phyloP scores from a whole-genome alignment of 2,113 vertebrate genomes.

The Chunga burmeisteri region DNA sequence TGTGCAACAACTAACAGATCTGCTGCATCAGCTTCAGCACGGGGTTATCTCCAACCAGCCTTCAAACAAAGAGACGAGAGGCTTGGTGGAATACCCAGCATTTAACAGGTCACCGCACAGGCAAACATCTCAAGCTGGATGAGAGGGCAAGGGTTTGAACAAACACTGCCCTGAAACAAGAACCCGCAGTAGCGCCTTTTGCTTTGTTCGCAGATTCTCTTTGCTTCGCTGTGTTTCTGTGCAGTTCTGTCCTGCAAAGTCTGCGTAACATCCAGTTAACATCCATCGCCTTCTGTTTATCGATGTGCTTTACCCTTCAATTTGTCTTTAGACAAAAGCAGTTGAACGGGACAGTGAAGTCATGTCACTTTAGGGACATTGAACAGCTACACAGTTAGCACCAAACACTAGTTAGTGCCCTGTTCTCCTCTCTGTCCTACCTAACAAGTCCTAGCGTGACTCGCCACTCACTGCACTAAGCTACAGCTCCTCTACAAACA shows the following conservation, averaged over 20 bases:
- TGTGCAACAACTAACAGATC: not conserved
- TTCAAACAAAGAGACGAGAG: not conserved
- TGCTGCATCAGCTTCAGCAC: not conserved
- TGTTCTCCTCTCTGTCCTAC: not conserved
- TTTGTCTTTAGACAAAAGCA: not conserved
- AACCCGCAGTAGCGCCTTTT: fast-evolving
- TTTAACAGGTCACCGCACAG: not conserved
- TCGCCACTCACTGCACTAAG: not conserved
- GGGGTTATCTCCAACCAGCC: not conserved
- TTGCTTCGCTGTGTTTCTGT: not conserved
- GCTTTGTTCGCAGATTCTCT: not conserved
- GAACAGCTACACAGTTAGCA: not conserved
- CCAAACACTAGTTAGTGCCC: not conserved
- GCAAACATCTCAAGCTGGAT: not conserved
- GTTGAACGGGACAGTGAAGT: not conserved
- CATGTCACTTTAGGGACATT: not conserved
- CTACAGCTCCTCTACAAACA: not conserved
- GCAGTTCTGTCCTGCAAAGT: not conserved
- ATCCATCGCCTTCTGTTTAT: not conserved
- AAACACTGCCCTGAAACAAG: not conserved
- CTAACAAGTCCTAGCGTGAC: fast-evolving
- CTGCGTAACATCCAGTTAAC: not conserved
- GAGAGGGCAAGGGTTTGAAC: not conserved
- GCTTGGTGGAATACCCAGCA: not conserved
- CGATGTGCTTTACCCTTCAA: not conserved